Percentiles rank a stretch among this genome's conserved stretches.
Conservation (phyloP, 2,888 invertebrate genomes). For the Caenorhabditis sinica region DNA sequence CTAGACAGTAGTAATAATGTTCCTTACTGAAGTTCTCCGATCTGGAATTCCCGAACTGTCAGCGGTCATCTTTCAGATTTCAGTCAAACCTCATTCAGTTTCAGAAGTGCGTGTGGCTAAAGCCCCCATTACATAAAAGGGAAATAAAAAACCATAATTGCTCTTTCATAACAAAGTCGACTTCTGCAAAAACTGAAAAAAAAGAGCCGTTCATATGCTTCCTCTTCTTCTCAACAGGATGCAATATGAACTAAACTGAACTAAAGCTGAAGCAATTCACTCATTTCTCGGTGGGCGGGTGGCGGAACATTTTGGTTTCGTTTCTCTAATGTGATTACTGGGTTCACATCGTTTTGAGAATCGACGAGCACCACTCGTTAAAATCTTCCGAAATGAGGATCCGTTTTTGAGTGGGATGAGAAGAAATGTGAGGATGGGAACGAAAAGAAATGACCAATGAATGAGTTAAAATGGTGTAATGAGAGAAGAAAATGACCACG, state of each 20-base stretch:
- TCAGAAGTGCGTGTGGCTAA: too few relatives aligned
- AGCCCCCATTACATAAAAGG: background rate
- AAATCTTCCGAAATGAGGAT: conserved; percentile 19
- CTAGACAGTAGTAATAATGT: too few relatives aligned
- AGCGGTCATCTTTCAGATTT: too few relatives aligned
- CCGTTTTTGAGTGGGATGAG: background rate
- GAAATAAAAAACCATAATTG: background rate
- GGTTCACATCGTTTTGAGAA: conserved; percentile 32
- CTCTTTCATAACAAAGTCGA: background rate
- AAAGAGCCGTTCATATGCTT: background rate
- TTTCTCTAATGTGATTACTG: conserved; percentile 35
- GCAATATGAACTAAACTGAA: background rate
- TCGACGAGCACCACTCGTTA: conserved; percentile 25
- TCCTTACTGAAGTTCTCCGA: too few relatives aligned
- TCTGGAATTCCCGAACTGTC: too few relatives aligned
- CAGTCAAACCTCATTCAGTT: too few relatives aligned
- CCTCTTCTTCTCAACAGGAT: background rate
- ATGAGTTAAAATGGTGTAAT: background rate
- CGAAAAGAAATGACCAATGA: conserved; percentile 7
- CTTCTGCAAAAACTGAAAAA: background rate
- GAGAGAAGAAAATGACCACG: background rate
- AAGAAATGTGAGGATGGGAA: background rate
- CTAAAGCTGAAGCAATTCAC: too few relatives aligned
- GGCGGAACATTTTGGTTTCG: background rate
- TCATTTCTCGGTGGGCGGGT: conserved; percentile 27